Percentiles rank a stretch among this genome's conserved stretches.
Conservation (phyloP, 2,797 vertebrate species). For the Varecia variegata region DNA sequence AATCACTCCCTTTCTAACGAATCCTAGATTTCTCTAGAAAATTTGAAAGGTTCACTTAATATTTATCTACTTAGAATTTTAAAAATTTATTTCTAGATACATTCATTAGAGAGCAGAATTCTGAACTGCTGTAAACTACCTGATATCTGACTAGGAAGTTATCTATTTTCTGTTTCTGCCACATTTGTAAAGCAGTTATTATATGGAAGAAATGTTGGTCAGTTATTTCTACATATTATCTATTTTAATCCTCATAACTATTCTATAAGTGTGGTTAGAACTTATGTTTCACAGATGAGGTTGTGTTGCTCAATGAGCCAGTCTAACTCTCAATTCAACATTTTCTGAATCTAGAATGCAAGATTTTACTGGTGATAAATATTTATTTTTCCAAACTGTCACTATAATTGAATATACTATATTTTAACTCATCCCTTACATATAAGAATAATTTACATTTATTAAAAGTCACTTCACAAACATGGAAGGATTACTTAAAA, state of each 20-base stretch:
- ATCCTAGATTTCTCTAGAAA: conserved; percentile 16
- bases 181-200: not conserved
- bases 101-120: not conserved
- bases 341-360: not conserved
- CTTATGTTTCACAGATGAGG: not conserved
- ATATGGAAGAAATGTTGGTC: not conserved
- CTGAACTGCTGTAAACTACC: not conserved
- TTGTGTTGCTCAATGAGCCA: not conserved
- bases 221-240: not conserved
- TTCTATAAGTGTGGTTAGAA: not conserved
- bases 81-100: not conserved
- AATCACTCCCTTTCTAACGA: not conserved
- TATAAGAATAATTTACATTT: not conserved
- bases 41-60: not conserved
- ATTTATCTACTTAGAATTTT: not conserved
- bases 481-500: not conserved
- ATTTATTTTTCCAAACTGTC: not conserved
- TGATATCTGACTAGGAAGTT: not conserved
- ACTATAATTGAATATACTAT: not conserved
- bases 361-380: not conserved
- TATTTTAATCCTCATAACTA: not conserved
- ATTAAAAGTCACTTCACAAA: not conserved
- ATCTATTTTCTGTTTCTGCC: not conserved
- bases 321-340: not conserved
- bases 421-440: not conserved